Evolutionary conservation across 2,888 invertebrate genomes (phyloP), one percentile per base, ranked within the genome.

Genomic region (Bibio marci): DNA sequence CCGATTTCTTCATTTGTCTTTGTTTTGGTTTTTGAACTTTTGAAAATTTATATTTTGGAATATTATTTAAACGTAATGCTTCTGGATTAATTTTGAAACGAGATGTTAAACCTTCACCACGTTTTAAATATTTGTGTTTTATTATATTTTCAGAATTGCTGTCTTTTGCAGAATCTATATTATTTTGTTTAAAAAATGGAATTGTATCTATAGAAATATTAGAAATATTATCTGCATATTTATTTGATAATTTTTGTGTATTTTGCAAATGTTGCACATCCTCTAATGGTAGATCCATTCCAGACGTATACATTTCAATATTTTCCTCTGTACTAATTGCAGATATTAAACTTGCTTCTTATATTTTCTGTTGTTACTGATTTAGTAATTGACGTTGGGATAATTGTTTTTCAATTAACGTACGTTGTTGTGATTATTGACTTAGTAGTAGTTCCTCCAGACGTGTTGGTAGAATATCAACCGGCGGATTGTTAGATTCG

Each of bases 41-140:
- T n/a, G n/a, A n/a, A n/a, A n/a, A 39, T 26, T 44, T 44, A 32
- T 46, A 43, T 34, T 45, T 46, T 7, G 49, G 49, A 13, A 62
- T 50, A 43, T 65, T 67, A 19, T 56, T 56, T 3, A 70, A 45
- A 27, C 67, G 65, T 30, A 58, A 51, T 38, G 58, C 52, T 10
- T 63, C 58, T 2, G 62, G 58, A 50, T 65, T 62, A 46, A 71
- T 62, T 45, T 64, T 66, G 62, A 77, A 86, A 35, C 86, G 68
- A 41, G 49, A 53, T 6, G 72, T 67, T 38, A 85, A 65, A 4
- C 90, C 88, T 51, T 81, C 68, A 2, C 88, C 88, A 54, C 75
- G 73, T 53, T 63, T 76, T 1, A 88, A 61, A 61, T 78, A 90
- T 4, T 76, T 69, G 47, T 59, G 57, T 52, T 69, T 35, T 17